Percentiles rank a stretch among this genome's conserved stretches.
Evolutionary conservation across 1,140 invertebrate species (phyloP).

Genomic region (Tetramorium simillimum): DNA sequence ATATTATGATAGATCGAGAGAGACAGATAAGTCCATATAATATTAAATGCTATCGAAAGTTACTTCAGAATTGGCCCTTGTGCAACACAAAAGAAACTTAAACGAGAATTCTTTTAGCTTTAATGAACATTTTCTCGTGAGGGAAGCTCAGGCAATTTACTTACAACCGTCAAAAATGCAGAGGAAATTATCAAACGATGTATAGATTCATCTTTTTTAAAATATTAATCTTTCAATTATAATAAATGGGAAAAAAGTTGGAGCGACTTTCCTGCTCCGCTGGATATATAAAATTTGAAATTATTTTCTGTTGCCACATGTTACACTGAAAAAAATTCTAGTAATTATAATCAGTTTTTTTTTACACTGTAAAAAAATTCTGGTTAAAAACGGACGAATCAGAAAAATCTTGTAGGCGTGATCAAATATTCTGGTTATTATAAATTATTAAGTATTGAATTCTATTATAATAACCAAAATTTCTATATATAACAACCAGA

Average conservation of each 20-base stretch:
- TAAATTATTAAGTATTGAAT: no score
- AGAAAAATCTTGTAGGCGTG: no score
- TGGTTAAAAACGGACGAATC: no score
- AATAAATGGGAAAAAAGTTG: not conserved
- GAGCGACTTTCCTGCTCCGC: not conserved
- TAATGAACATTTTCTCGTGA: not conserved
- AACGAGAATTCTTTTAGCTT: constrained; percentile 13
- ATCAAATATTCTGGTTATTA: no score
- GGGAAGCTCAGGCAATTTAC: not conserved
- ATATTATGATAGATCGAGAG: constrained; percentile 54
- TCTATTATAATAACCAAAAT: no score
- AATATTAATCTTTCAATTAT: not conserved
- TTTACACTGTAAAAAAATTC: no score
- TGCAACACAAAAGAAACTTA: constrained; percentile 21
- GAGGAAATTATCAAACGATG: not conserved
- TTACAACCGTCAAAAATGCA: not conserved
- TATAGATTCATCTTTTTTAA: not conserved
- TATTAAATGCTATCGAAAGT: constrained; percentile 51
- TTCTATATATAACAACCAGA: no score
- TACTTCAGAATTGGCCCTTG: constrained; percentile 1
- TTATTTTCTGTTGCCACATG: no score
- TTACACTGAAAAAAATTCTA: no score
- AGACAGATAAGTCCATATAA: constrained; percentile 43
- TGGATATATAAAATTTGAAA: not conserved
- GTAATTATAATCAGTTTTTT: no score